Evolutionary conservation across 1,140 invertebrate species (phyloP).

Genomic region (Tetramorium simillimum): DNA sequence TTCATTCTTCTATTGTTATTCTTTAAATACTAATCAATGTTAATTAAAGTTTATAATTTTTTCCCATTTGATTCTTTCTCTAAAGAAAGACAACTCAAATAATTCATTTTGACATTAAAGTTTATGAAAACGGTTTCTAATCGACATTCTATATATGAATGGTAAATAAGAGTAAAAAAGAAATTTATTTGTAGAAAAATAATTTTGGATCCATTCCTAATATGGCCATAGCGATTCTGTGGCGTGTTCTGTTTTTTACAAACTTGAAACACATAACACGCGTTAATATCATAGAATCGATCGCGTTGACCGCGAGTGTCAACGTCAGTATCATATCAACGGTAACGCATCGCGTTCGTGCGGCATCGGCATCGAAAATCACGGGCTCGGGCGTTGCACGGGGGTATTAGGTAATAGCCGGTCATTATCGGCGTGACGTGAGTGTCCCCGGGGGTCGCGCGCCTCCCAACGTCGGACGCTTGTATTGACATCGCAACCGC

Average conservation of each 20-base stretch:
- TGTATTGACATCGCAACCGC: constrained; percentile 2
- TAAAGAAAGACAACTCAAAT: background rate
- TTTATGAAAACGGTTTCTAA: background rate
- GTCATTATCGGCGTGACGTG: constrained; percentile 76
- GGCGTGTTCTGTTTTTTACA: too few species aligned
- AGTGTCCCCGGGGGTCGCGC: constrained; percentile 69
- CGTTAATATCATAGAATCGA: background rate
- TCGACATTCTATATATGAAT: background rate
- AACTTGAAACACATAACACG: background rate
- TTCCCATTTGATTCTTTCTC: background rate
- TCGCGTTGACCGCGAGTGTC: constrained; percentile 22
- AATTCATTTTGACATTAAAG: background rate
- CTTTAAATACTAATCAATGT: background rate
- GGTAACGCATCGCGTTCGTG: constrained; percentile 56
- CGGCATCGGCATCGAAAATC: constrained; percentile 56
- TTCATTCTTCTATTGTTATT: background rate
- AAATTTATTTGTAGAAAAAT: background rate
- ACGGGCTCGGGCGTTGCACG: constrained; percentile 59
- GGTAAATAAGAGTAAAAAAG: background rate
- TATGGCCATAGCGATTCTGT: background rate
- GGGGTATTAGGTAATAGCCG: constrained; percentile 74
- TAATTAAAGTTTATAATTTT: background rate
- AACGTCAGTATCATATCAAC: constrained; percentile 72
- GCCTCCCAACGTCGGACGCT: constrained; percentile 61
- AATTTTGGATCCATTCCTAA: background rate